These are phyloP conservation scores for Ochotona princeps DNA, from an alignment of 2,113 vertebrate species.

Conservation along the genomic window DNA sequence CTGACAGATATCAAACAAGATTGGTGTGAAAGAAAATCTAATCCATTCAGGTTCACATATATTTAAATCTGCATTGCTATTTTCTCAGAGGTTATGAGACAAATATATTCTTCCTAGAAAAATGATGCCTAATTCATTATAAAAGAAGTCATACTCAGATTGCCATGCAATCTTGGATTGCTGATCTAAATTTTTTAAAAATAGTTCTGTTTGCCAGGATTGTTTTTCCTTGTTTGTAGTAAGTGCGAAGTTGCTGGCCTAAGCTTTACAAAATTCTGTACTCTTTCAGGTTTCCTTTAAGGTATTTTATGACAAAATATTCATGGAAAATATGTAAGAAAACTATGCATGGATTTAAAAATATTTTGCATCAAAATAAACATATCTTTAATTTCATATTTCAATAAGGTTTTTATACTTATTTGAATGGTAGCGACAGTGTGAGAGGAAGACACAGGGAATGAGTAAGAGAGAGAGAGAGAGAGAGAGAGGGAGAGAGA, in stretches of 20 bases:
- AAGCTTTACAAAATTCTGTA: neutral
- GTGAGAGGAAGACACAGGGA: no score
- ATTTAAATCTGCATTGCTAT: constrained; percentile 31
- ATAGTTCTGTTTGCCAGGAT: neutral
- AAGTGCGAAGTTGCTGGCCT: neutral
- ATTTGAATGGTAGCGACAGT: no score
- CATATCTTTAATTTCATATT: no score
- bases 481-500: no score
- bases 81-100: constrained; percentile 47
- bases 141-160: constrained; percentile 15
- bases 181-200: neutral
- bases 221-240: neutral
- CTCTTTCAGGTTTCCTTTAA: neutral
- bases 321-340: no score
- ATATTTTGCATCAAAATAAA: no score
- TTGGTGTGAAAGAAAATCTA: constrained; percentile 52
- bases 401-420: no score
- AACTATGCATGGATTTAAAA: no score
- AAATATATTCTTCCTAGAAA: constrained; percentile 30
- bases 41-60: constrained; percentile 40
- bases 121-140: constrained; percentile 2
- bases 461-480: no score
- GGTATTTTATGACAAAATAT: neutral
- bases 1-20: constrained; percentile 38
- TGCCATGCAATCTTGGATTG: neutral